Evolutionary conservation across 2,888 invertebrate species (phyloP).

Genomic region (Dione vanillae): DNA sequence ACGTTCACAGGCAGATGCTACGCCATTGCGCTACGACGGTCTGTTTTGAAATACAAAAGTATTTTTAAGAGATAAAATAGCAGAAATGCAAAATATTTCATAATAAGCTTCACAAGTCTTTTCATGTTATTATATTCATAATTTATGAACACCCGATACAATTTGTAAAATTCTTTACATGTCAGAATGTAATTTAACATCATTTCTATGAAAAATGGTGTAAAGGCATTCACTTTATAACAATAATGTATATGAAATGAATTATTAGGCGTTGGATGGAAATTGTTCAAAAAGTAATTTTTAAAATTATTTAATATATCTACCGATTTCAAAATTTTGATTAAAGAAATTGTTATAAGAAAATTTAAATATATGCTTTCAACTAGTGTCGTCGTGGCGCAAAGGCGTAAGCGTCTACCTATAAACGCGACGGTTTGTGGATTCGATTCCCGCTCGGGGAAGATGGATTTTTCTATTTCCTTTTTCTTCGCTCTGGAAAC

Average conservation of each 20-base stretch:
- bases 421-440: too few species aligned
- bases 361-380: too few species aligned
- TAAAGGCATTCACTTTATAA: constrained; percentile 22
- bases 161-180: constrained; percentile 28
- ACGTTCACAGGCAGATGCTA: too few species aligned
- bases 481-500: too few species aligned
- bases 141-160: constrained; percentile 29
- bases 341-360: too few species aligned
- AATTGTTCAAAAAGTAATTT: constrained; percentile 2
- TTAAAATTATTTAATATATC: too few species aligned
- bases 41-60: not conserved
- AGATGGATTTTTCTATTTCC: too few species aligned
- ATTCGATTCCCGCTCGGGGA: too few species aligned
- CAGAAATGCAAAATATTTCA: constrained; percentile 15
- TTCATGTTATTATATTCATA: constrained; percentile 19
- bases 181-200: constrained; percentile 29
- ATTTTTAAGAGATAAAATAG: constrained; percentile 9
- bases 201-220: constrained; percentile 20
- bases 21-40: too few species aligned
- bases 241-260: constrained; percentile 15
- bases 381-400: too few species aligned
- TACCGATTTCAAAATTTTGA: too few species aligned
- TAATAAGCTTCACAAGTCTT: constrained; percentile 15
- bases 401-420: too few species aligned
- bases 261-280: constrained; percentile 10